phyloP scores from a whole-genome alignment of 2,888 invertebrate genomes.

The Melipona beecheii region DNA sequence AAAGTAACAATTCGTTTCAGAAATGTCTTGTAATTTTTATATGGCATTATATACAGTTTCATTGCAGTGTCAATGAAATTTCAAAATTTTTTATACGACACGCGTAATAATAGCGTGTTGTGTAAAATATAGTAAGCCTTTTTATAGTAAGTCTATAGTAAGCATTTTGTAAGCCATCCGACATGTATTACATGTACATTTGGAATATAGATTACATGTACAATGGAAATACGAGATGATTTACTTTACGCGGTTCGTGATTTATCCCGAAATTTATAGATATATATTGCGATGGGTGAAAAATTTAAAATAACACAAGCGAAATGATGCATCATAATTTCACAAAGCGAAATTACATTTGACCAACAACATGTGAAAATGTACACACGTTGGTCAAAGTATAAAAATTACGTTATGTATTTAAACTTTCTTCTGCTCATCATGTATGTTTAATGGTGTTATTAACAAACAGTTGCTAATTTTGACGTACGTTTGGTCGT shows the following conservation, averaged over 20 bases:
- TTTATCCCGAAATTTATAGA: neutral
- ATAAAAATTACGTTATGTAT: too few relatives aligned
- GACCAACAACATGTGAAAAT: neutral
- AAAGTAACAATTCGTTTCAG: too few relatives aligned
- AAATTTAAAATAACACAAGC: neutral
- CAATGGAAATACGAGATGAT: neutral
- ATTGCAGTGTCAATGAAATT: too few relatives aligned
- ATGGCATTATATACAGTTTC: too few relatives aligned
- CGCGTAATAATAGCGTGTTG: too few relatives aligned
- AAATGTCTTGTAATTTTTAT: too few relatives aligned
- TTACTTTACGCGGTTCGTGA: neutral
- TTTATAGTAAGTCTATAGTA: too few relatives aligned
- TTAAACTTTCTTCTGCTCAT: neutral
- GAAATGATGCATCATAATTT: neutral
- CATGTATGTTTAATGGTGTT: neutral
- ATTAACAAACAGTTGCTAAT: neutral
- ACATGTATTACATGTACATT: neutral
- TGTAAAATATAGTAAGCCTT: too few relatives aligned
- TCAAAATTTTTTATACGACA: too few relatives aligned
- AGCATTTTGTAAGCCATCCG: too few relatives aligned
- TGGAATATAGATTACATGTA: too few relatives aligned
- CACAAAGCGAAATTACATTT: neutral
- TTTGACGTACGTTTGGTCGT: neutral
- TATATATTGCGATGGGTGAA: neutral
- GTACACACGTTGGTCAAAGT: too few relatives aligned